A percentile compares a stretch with the other conserved stretches of the same genome.
These are phyloP conservation scores for Leptothorax acervorum DNA, from an alignment of 2,888 invertebrate species.

Conservation along the genomic window DNA sequence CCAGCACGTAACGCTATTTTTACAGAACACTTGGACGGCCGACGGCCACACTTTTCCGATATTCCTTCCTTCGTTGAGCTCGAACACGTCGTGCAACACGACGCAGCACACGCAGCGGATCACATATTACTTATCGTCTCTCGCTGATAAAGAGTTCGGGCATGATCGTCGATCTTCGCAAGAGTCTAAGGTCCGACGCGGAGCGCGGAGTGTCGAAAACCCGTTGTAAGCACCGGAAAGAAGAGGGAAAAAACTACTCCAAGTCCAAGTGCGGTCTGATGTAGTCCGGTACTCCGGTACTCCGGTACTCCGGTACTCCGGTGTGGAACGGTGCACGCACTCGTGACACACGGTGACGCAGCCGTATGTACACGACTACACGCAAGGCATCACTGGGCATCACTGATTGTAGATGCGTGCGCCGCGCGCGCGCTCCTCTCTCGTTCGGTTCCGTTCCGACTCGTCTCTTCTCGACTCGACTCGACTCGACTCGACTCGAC, in stretches of 20 bases:
- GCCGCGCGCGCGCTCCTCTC: conserved; percentile 28
- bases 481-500: background rate
- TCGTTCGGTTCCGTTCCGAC: conserved; percentile 16
- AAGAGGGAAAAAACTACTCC: background rate
- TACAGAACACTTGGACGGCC: conserved; percentile 4
- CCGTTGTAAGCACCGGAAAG: background rate
- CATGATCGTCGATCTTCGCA: conserved; percentile 26
- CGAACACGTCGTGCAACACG: background rate
- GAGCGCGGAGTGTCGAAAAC: conserved; percentile 13
- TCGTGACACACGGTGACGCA: conserved; percentile 52
- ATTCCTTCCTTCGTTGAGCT: conserved; percentile 15
- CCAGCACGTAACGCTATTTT: background rate
- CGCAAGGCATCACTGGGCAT: conserved; percentile 40
- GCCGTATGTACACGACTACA: background rate
- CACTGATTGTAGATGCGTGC: conserved; percentile 18
- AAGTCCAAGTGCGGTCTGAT: no score
- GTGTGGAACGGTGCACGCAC: conserved; percentile 6
- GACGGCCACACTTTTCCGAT: conserved; percentile 15
- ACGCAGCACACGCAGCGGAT: background rate
- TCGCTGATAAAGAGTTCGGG: conserved; percentile 34
- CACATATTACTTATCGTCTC: conserved; percentile 34
- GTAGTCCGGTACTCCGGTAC: background rate
- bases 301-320: background rate
- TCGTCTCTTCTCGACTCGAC: conserved; percentile 10
- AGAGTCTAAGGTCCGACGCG: background rate